Percentiles rank a stretch among this genome's conserved stretches.
phyloP scores from a whole-genome alignment of 2,797 vertebrate genomes.

The Megaceryle alcyon region DNA sequence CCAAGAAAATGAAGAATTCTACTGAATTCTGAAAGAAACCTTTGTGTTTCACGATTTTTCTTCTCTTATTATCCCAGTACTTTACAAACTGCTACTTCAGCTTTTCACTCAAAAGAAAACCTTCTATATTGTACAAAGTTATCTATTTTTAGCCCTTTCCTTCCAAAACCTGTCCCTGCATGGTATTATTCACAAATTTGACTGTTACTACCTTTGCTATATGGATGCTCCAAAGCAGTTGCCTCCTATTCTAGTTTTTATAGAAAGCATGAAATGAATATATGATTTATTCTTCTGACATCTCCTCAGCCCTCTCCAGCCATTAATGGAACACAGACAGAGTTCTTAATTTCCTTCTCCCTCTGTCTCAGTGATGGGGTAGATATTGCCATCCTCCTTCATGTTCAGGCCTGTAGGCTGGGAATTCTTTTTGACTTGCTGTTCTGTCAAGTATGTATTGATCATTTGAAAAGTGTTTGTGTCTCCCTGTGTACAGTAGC shows the following conservation, averaged over 20 bases:
- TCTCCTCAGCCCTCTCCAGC: background rate
- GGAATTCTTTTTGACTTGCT: background rate
- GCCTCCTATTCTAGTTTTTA: background rate
- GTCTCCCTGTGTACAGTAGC: background rate
- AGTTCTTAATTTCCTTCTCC: background rate
- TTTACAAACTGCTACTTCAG: slow-evolving; percentile 30
- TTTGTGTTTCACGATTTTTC: slow-evolving; percentile 27
- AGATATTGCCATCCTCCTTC: background rate
- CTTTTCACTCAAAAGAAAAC: slow-evolving; percentile 11
- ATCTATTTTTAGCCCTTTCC: slow-evolving; percentile 45
- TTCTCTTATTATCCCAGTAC: slow-evolving; percentile 1
- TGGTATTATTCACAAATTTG: slow-evolving; percentile 2
- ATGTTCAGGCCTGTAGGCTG: background rate
- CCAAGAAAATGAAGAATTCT: slow-evolving; percentile 44
- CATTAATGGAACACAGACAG: background rate
- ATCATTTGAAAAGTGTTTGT: background rate
- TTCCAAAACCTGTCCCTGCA: background rate
- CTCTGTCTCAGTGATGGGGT: background rate
- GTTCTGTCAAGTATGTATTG: background rate
- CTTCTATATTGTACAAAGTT: background rate
- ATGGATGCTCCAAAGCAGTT: background rate
- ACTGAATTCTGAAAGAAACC: slow-evolving; percentile 40
- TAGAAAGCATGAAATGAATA: background rate
- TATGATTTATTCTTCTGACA: background rate
- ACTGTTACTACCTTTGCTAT: background rate